These are phyloP conservation scores for human DNA, from an alignment of 2,113 vertebrate genomes.

Conservation along the genomic window GRCh38 chr6:164929501-164930000, in stretches of 20 bases:
- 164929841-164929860: neutral
- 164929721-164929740: rapidly evolving
- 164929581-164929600: neutral
- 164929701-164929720: neutral
- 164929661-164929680: neutral
- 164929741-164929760: rapidly evolving
- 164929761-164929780: rapidly evolving
- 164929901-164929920: too few relatives aligned
- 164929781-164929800: rapidly evolving
- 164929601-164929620: neutral
- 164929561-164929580: neutral
- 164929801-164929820: rapidly evolving
- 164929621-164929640: neutral
- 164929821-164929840: rapidly evolving
- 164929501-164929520: rapidly evolving
- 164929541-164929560: rapidly evolving
- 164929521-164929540: neutral
- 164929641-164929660: rapidly evolving
- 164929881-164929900: rapidly evolving
- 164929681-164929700: neutral
- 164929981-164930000: neutral
- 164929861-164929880: too few relatives aligned
- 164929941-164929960: neutral
- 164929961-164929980: rapidly evolving
- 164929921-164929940: rapidly evolving